Evolutionary conservation across 2,113 vertebrate species (phyloP).

Genomic region (Brachypteracias leptosomus): DNA sequence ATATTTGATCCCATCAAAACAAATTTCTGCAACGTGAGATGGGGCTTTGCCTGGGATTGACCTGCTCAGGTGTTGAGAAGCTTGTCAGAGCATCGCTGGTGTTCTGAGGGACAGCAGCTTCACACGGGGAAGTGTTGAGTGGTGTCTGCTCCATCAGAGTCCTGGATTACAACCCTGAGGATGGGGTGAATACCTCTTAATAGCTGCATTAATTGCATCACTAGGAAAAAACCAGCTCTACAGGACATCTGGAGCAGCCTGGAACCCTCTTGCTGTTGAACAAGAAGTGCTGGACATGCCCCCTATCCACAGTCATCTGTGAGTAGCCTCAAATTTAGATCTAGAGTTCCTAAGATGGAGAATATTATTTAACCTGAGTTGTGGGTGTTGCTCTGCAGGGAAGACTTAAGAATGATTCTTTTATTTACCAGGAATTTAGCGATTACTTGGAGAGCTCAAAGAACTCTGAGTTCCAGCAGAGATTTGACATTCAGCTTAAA

Average conservation of each 20-base stretch:
- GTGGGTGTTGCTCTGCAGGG: background rate
- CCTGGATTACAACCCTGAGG: background rate
- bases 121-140: background rate
- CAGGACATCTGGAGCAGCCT: background rate
- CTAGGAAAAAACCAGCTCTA: background rate
- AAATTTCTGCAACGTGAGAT: background rate
- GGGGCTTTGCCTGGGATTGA: background rate
- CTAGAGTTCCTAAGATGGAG: background rate
- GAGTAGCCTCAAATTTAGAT: background rate
- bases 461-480: background rate
- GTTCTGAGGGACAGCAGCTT: background rate
- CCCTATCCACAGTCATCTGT: no score
- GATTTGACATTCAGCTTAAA: background rate
- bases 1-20: background rate
- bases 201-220: background rate
- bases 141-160: background rate
- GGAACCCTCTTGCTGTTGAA: background rate
- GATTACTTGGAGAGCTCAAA: background rate
- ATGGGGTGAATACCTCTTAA: background rate
- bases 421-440: background rate
- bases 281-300: background rate
- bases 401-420: background rate
- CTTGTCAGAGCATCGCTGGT: background rate
- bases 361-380: background rate
- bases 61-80: background rate